Evolutionary conservation across 2,888 invertebrate genomes (phyloP).

Genomic region (Lasioglossum morio): DNA sequence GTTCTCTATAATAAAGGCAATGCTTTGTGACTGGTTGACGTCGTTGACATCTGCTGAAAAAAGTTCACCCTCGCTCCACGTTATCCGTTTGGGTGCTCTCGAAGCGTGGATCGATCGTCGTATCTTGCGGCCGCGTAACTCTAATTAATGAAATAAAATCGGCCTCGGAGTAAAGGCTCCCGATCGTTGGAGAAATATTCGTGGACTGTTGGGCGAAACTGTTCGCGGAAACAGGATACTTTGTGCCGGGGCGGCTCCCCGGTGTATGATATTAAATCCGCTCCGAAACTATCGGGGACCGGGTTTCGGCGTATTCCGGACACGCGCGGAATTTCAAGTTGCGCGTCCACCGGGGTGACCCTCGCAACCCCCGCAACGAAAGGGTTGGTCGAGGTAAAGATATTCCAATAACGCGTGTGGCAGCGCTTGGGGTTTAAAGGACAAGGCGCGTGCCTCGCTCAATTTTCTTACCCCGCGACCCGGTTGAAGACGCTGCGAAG

Average conservation of each 20-base stretch:
- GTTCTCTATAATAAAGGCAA: not conserved
- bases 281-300: slow-evolving; percentile 47
- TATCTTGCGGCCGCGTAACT: not conserved
- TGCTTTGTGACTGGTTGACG: not conserved
- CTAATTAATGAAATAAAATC: slow-evolving; percentile 7
- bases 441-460: slow-evolving; percentile 15
- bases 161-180: not conserved
- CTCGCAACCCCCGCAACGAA: slow-evolving; percentile 46
- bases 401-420: slow-evolving; percentile 67
- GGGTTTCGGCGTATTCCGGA: slow-evolving; percentile 55
- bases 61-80: not conserved
- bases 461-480: not conserved
- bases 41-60: not conserved
- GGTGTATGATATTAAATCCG: slow-evolving; percentile 45
- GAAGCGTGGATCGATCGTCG: not conserved
- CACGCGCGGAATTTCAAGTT: slow-evolving; percentile 69
- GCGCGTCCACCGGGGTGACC: slow-evolving; percentile 34
- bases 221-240: slow-evolving; percentile 27
- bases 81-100: not conserved
- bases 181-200: not conserved
- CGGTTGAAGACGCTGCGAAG: not conserved
- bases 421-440: slow-evolving; percentile 35
- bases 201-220: not conserved
- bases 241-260: slow-evolving; percentile 9
- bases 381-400: slow-evolving; percentile 60